Evolutionary conservation across 2,888 invertebrate genomes (phyloP).

Genomic region (Gastracanthus pulcherrimus): DNA sequence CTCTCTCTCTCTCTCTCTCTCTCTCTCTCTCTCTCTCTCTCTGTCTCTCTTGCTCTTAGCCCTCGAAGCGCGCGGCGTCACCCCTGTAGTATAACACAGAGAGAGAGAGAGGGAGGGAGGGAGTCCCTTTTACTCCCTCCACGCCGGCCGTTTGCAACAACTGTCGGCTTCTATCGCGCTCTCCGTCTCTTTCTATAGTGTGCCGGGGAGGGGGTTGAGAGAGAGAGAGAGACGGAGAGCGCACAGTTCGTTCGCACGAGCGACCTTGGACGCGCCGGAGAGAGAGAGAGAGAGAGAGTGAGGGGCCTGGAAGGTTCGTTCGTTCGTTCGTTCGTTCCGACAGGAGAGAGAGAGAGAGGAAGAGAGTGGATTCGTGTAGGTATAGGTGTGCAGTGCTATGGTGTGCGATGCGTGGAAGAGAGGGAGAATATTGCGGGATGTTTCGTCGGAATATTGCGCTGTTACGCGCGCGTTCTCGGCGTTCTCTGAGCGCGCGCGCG

Average conservation of each 20-base stretch:
- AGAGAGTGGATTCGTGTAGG: background rate
- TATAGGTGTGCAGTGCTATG: background rate
- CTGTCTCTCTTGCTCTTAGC: conserved; percentile 39
- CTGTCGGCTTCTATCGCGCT: too few relatives aligned
- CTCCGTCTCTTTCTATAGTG: too few relatives aligned
- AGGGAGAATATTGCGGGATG: background rate
- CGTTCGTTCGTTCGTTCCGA: too few relatives aligned
- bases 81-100: too few relatives aligned
- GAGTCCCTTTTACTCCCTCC: conserved; percentile 32
- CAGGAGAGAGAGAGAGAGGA: conserved; percentile 5
- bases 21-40: conserved; percentile 23
- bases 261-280: conserved; percentile 68
- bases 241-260: conserved; percentile 65
- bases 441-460: background rate
- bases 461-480: background rate
- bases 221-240: conserved; percentile 41
- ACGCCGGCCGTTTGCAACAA: conserved; percentile 45
- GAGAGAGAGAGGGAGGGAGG: too few relatives aligned
- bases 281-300: conserved; percentile 19
- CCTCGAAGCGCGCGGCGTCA: conserved; percentile 30
- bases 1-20: background rate
- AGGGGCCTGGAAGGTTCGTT: conserved; percentile 64
- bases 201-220: conserved; percentile 61
- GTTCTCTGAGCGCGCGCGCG: background rate
- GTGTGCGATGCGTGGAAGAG: too few relatives aligned